Base-by-base conservation (phyloP, 2,797 vertebrate genomes). In the Champsocephalus esox region DNA sequence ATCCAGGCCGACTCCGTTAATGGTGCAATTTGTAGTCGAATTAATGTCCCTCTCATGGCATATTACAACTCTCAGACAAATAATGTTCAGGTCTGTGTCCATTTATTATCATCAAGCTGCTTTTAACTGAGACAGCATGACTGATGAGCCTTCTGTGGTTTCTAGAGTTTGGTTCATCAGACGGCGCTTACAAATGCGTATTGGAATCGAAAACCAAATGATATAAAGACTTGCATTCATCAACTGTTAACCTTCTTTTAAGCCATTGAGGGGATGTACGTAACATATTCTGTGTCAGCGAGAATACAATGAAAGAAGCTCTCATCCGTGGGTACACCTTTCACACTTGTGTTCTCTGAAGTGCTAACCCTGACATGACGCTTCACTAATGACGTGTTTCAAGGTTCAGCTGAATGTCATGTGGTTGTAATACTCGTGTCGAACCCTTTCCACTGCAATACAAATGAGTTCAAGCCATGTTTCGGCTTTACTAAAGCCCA, bases 81-180 rank as follows among this genome's bases (percentile, higher is more conserved):
- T 45, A 70, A 19, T 57, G 11, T 63, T 69, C 59, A 66, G 50
- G 44, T 69, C 50, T 51, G 12, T 38, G 34, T 70, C 46, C 28
- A 57, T 75, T 49, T 63, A 54, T 84, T 70, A 66, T 70, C 38
- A 72, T 63, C 50, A 64, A 65, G 54, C 41, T 58, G 43, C 49
- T 60, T 72, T 12, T 52, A 32, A 48, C 28, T 73, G 43, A 46
- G 45, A 21, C 38, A 17, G 21, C 38, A 34, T 51, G 56, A 73
- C 55, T 63, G 19, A 66, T 43, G 7, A 72, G 41, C 16, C 38
- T 56, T 60, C 16, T 50, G 34, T 14, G 8, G 63, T 43, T 19
- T 55, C 8, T 58, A 12, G 10, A 34, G 12, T 45, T 14, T 66
- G 45, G 45, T 48, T 10, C 41, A 16, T 13, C 16, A 19, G 65